These are phyloP conservation scores for Laticauda laticaudata DNA, from an alignment of 2,113 vertebrate species.

Conservation along the genomic window DNA sequence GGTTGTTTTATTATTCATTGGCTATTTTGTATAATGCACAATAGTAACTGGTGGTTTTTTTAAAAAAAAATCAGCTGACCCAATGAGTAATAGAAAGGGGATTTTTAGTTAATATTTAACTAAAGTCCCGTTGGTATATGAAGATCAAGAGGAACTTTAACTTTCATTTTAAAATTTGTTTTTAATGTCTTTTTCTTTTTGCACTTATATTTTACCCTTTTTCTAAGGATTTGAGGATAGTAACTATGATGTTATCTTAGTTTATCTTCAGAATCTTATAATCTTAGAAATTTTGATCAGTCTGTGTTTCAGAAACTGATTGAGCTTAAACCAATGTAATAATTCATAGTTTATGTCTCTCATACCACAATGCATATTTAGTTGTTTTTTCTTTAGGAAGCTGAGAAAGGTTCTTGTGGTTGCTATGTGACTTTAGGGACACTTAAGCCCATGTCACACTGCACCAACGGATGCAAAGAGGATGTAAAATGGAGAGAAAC, in stretches of 20 bases:
- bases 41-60: rapidly evolving
- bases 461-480: too few relatives aligned
- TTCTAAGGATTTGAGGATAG: not conserved
- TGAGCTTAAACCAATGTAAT: not conserved
- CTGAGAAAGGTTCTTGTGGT: not conserved
- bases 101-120: not conserved
- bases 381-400: not conserved
- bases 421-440: not conserved
- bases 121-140: not conserved
- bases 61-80: not conserved
- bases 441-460: not conserved
- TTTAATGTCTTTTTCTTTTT: not conserved
- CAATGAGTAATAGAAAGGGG: not conserved
- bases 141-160: rapidly evolving
- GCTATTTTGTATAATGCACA: rapidly evolving
- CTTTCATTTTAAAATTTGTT: not conserved
- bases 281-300: not conserved
- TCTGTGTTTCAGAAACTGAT: not conserved
- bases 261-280: not conserved
- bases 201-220: not conserved
- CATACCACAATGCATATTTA: not conserved
- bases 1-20: not conserved
- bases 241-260: not conserved
- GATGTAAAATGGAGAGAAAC: too few relatives aligned
- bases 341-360: not conserved